Evolutionary conservation across 1,140 invertebrate genomes (phyloP).

Genomic region (Drosophila nasuta): DNA sequence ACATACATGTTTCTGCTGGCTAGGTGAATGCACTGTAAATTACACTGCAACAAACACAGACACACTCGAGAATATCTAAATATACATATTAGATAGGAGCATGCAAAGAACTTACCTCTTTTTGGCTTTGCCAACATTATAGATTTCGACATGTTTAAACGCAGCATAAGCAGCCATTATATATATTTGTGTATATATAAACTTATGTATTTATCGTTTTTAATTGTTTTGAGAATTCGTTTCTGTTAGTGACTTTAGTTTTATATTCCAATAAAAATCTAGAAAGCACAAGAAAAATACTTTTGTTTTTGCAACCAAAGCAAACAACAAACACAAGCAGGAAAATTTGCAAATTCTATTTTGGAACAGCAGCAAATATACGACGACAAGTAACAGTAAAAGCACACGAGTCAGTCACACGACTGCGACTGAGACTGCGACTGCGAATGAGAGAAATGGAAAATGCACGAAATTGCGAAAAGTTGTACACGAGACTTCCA

Average conservation of each 20-base stretch:
- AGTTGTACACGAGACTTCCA: conserved; percentile 12
- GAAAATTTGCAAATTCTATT: conserved; percentile 44
- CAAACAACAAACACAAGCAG: not conserved
- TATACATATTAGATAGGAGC: not conserved
- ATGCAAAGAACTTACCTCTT: conserved; percentile 86
- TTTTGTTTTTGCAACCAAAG: not conserved
- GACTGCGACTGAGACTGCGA: conserved; percentile 1
- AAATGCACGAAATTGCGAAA: conserved; percentile 12
- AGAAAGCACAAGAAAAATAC: conserved; percentile 26
- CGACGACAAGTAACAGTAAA: not conserved
- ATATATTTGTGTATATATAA: conserved; percentile 37
- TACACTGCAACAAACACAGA: conserved; percentile 30
- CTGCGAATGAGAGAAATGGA: conserved; percentile 5
- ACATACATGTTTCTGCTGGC: conserved; percentile 12
- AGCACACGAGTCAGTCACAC: not conserved
- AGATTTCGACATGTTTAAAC: conserved; percentile 90
- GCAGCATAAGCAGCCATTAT: conserved; percentile 89
- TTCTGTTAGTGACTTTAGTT: conserved; percentile 43
- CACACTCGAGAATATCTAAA: conserved; percentile 2
- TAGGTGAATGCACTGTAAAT: conserved; percentile 76
- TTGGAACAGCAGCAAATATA: not conserved
- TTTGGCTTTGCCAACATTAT: conserved; percentile 90
- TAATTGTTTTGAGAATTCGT: conserved; percentile 18
- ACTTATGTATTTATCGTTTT: conserved; percentile 24
- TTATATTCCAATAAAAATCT: conserved; percentile 36